Percentiles rank a stretch among this genome's conserved stretches.
Evolutionary conservation across 1,140 invertebrate species (phyloP).

Genomic region (Plectus sambesii): DNA sequence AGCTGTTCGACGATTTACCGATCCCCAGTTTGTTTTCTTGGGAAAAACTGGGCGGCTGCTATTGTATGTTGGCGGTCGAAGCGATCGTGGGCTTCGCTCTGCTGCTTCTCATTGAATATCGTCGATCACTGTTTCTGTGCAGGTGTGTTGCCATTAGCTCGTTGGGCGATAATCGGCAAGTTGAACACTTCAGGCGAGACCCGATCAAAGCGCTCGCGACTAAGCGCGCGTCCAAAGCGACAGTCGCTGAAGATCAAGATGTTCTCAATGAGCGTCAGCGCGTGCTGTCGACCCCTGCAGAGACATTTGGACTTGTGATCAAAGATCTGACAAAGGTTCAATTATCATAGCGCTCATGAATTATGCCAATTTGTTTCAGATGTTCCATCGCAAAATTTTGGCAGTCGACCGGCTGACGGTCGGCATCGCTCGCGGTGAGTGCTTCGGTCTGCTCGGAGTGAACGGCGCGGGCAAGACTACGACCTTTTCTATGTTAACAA

Average conservation of each 20-base stretch:
- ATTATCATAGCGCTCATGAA: too few relatives aligned
- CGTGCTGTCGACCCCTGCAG: too few relatives aligned
- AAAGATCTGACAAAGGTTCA: constrained; percentile 30
- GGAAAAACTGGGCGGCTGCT: constrained; percentile 53
- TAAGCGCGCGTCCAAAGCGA: constrained; percentile 19
- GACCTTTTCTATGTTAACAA: constrained; percentile 62
- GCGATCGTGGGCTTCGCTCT: constrained; percentile 53
- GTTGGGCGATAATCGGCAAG: neutral
- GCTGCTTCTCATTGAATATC: constrained; percentile 53
- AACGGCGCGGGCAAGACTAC: constrained; percentile 82
- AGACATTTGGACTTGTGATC: constrained; percentile 33
- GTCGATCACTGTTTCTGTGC: constrained; percentile 47
- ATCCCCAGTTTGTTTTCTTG: constrained; percentile 49
- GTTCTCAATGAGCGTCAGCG: too few relatives aligned
- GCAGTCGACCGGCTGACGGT: constrained; percentile 63
- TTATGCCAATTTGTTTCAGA: constrained; percentile 14
- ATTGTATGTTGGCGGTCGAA: constrained; percentile 51
- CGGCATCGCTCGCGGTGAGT: constrained; percentile 62
- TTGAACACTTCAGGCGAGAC: constrained; percentile 18
- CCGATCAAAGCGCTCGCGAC: constrained; percentile 31
- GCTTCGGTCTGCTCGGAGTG: constrained; percentile 68
- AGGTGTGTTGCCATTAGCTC: constrained; percentile 15
- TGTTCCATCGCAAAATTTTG: constrained; percentile 16
- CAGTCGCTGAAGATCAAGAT: constrained; percentile 19
- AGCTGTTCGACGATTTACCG: constrained; percentile 22